phyloP scores from a whole-genome alignment of 1,140 invertebrate genomes.

The Holcopasites calliopsidis region DNA sequence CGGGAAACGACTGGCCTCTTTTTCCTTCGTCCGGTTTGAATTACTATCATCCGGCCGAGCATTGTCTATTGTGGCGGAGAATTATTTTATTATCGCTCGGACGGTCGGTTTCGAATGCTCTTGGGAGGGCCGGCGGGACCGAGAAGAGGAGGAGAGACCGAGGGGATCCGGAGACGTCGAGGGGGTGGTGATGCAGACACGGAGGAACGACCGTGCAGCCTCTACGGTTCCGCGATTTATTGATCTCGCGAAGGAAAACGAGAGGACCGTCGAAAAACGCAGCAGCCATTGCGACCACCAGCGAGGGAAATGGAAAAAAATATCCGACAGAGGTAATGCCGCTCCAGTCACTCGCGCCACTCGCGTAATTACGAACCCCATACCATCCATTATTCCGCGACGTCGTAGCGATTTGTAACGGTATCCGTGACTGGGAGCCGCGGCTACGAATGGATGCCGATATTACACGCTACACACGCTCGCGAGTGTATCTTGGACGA shows the following conservation, averaged over 20 bases:
- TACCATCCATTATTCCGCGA: neutral
- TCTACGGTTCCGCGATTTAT: constrained; percentile 59
- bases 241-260: constrained; percentile 56
- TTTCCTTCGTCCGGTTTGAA: constrained; percentile 74
- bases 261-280: constrained; percentile 50
- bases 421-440: constrained; percentile 29
- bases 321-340: constrained; percentile 42
- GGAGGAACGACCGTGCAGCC: constrained; percentile 44
- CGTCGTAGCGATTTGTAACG: constrained; percentile 37
- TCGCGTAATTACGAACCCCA: constrained; percentile 46
- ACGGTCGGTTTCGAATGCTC: constrained; percentile 57
- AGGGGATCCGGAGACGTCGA: neutral
- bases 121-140: constrained; percentile 1
- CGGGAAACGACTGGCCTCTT: constrained; percentile 68
- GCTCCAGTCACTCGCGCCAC: neutral
- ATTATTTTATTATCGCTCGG: constrained; percentile 78
- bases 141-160: neutral
- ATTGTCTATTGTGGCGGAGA: constrained; percentile 77
- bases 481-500: neutral
- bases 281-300: constrained; percentile 22
- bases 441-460: neutral
- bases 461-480: constrained; percentile 21
- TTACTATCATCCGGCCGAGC: constrained; percentile 72
- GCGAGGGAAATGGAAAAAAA: constrained; percentile 48
- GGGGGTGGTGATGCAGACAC: constrained; percentile 23